These are phyloP conservation scores for Sebastes trivittatus DNA, from an alignment of 2,797 vertebrate genomes.

Conservation along the genomic window DNA sequence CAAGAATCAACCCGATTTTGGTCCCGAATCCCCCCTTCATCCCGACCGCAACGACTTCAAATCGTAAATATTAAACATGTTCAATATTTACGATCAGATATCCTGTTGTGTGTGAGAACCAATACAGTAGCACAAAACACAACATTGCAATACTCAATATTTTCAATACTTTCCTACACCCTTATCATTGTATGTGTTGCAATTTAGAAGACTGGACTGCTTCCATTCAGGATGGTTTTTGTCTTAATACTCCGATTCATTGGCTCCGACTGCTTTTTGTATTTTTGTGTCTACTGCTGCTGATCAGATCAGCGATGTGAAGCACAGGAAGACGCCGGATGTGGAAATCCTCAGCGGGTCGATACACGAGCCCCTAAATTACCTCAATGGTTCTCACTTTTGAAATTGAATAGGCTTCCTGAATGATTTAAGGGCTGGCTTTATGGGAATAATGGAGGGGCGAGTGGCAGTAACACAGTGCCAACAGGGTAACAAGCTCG, in stretches of 20 bases:
- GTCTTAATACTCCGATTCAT: not conserved
- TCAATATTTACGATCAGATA: too few relatives aligned
- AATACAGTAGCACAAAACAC: too few relatives aligned
- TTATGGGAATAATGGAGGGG: conserved; percentile 63
- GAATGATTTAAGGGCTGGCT: conserved; percentile 65
- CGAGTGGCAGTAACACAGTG: conserved; percentile 39
- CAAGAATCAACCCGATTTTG: too few relatives aligned
- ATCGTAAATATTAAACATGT: too few relatives aligned
- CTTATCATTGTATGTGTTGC: not conserved
- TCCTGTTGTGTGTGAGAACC: too few relatives aligned
- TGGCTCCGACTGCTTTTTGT: not conserved
- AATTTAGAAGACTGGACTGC: not conserved
- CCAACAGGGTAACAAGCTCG: conserved; percentile 34
- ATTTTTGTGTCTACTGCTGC: not conserved
- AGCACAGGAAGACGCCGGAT: conserved; percentile 36
- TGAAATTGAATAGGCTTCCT: conserved; percentile 67
- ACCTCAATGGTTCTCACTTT: conserved; percentile 62
- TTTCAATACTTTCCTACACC: too few relatives aligned
- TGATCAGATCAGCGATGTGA: conserved; percentile 15
- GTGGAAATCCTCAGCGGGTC: conserved; percentile 54
- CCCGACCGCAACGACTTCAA: too few relatives aligned
- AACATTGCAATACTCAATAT: too few relatives aligned
- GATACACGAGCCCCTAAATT: conserved; percentile 59
- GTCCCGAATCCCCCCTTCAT: too few relatives aligned
- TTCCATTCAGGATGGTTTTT: not conserved